Conservation (phyloP, 2,797 vertebrate species). For the Coilia nasus region DNA sequence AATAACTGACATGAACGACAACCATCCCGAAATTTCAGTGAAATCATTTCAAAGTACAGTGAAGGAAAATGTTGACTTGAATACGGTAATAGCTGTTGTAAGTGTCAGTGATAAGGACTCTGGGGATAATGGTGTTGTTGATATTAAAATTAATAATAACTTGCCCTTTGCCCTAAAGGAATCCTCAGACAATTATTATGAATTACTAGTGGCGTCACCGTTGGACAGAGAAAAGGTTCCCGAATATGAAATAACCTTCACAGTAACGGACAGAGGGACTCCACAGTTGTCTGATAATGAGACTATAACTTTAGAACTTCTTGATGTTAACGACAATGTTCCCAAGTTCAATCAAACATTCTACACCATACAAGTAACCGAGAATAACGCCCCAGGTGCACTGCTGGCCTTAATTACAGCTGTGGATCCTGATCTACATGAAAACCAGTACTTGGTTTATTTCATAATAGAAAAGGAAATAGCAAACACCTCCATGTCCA, state of each 20-base stretch:
- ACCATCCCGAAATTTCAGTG: conserved; percentile 56
- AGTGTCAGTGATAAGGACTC: conserved; percentile 65
- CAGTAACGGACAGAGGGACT: conserved; percentile 54
- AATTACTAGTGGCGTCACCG: conserved; percentile 47
- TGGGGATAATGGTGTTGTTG: conserved; percentile 60
- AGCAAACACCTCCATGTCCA: conserved; percentile 54
- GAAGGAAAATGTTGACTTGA: conserved; percentile 53
- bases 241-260: conserved; percentile 58
- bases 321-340: conserved; percentile 60
- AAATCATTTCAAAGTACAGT: conserved; percentile 54
- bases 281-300: conserved; percentile 57
- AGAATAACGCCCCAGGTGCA: conserved; percentile 60
- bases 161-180: conserved; percentile 58
- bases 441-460: conserved; percentile 59
- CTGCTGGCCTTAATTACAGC: conserved; percentile 53
- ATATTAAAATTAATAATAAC: conserved; percentile 55
- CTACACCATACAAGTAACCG: conserved; percentile 49
- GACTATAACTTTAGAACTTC: conserved; percentile 54
- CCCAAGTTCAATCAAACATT: conserved; percentile 48
- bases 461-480: conserved; percentile 53
- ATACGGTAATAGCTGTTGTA: conserved; percentile 60
- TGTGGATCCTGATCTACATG: conserved; percentile 56
- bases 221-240: conserved; percentile 55
- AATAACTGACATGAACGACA: conserved; percentile 62
- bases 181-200: conserved; percentile 56